These are phyloP conservation scores for Cherax quadricarinatus DNA, from an alignment of 1,140 invertebrate species.

Conservation along the genomic window DNA sequence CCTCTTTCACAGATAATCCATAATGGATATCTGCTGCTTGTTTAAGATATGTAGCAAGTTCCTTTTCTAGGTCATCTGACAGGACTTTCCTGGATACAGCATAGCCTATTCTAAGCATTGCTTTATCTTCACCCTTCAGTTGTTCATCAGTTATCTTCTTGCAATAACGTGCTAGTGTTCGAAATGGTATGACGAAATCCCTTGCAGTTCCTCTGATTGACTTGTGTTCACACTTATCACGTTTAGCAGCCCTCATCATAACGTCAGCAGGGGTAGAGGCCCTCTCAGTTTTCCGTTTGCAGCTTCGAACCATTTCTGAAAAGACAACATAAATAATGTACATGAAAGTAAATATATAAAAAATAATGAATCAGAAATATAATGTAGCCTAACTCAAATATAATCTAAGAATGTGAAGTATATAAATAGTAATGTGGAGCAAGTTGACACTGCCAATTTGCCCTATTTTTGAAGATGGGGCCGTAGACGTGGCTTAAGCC, in stretches of 20 bases:
- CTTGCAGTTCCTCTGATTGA: no score
- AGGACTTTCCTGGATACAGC: slow-evolving; percentile 19
- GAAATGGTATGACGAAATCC: no score
- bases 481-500: no score
- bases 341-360: no score
- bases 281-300: slow-evolving; percentile 31
- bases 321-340: slow-evolving; percentile 24
- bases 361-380: no score
- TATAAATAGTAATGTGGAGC: no score
- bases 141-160: no score
- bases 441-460: no score
- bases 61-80: slow-evolving; percentile 31
- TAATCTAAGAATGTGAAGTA: no score
- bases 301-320: slow-evolving; percentile 42
- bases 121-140: slow-evolving; percentile 34
- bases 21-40: slow-evolving; percentile 21
- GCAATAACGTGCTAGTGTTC: slow-evolving; percentile 36
- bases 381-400: no score
- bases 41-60: slow-evolving; percentile 33
- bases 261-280: slow-evolving; percentile 40
- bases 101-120: slow-evolving; percentile 20
- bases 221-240: slow-evolving; percentile 31
- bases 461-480: no score
- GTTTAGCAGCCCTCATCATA: slow-evolving; percentile 31
- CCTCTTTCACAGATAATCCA: no score